Conservation (phyloP, 2,888 invertebrate species). For the Cataglyphis rosenhaueri region DNA sequence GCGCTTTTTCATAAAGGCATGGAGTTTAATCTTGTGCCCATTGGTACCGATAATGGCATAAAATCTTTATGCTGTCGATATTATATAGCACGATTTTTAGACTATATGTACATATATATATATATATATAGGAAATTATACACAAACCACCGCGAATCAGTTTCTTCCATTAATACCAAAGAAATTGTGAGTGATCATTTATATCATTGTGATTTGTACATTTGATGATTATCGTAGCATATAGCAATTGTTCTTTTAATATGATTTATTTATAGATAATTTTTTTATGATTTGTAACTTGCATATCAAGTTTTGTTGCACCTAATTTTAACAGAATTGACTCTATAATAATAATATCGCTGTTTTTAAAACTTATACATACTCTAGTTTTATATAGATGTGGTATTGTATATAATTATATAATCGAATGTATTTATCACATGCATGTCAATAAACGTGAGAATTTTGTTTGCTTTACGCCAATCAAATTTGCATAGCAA, state of each 20-base stretch:
- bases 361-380: conserved; percentile 17
- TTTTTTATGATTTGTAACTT: conserved; percentile 15
- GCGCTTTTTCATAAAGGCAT: conserved; percentile 41
- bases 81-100: conserved; percentile 48
- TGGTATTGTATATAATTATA: conserved; percentile 44
- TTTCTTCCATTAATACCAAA: conserved; percentile 75
- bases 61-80: conserved; percentile 60
- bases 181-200: conserved; percentile 64
- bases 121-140: conserved; percentile 46
- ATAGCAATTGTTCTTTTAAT: conserved; percentile 38
- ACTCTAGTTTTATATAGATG: conserved; percentile 26
- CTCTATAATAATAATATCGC: neutral
- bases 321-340: conserved; percentile 4
- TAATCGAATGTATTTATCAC: conserved; percentile 50
- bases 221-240: conserved; percentile 55
- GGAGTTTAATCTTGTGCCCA: conserved; percentile 37
- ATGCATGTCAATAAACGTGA: conserved; percentile 47
- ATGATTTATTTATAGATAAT: conserved; percentile 30
- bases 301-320: neutral
- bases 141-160: conserved; percentile 72
- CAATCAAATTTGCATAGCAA: conserved; percentile 55
- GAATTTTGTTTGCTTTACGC: conserved; percentile 50
- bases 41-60: conserved; percentile 31
- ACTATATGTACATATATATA: conserved; percentile 55
- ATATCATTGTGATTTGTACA: conserved; percentile 62